A percentile compares a stretch with the other conserved stretches of the same genome.
These are phyloP conservation scores for Apeltes quadracus DNA, from an alignment of 2,113 vertebrate genomes.

Conservation along the genomic window DNA sequence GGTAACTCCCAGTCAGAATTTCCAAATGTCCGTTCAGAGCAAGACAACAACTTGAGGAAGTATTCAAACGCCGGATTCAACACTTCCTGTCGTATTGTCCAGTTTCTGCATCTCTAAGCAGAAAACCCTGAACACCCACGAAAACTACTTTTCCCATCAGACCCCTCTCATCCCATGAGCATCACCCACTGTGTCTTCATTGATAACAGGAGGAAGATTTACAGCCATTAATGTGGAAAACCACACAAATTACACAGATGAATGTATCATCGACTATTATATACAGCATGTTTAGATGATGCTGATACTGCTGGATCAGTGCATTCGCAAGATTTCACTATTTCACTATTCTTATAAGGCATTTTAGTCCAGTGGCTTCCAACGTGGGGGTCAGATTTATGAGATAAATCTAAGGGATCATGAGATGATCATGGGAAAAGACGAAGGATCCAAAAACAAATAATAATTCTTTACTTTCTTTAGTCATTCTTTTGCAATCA, in stretches of 20 bases:
- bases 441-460: background rate
- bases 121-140: slow-evolving; percentile 16
- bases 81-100: slow-evolving; percentile 28
- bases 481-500: background rate
- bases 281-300: too few relatives aligned
- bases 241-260: too few relatives aligned
- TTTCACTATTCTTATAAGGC: background rate
- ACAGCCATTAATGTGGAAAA: too few relatives aligned
- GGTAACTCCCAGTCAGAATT: slow-evolving; percentile 38
- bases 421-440: background rate
- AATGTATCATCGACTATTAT: too few relatives aligned
- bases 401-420: background rate
- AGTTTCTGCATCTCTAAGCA: slow-evolving; percentile 55
- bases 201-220: slow-evolving; percentile 11
- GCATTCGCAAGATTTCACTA: background rate
- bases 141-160: slow-evolving; percentile 59
- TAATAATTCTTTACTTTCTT: background rate
- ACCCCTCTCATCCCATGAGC: background rate
- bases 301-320: background rate
- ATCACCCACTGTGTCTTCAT: background rate
- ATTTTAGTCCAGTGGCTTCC: background rate
- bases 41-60: slow-evolving; percentile 57
- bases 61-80: slow-evolving; percentile 32
- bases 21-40: slow-evolving; percentile 40
- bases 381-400: background rate